Conservation (phyloP, 2,113 vertebrate genomes). For the Dicrurus megarhynchus region DNA sequence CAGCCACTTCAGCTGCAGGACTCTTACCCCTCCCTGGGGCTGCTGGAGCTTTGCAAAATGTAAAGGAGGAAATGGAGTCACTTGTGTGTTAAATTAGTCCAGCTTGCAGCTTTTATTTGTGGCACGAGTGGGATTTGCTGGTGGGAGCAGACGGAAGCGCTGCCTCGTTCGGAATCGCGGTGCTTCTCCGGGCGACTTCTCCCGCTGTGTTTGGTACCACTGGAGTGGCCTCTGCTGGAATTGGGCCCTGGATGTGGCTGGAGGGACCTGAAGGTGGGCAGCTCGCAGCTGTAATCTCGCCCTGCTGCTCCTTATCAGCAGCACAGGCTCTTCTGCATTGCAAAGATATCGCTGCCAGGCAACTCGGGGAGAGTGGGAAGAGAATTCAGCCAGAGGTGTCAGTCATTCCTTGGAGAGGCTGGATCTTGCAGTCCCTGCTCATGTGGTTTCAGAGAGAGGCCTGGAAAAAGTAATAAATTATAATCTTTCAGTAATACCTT, state of each 20-base stretch:
- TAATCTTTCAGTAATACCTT: neutral
- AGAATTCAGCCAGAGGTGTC: conserved; percentile 18
- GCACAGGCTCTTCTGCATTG: conserved; percentile 11
- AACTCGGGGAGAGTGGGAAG: conserved; percentile 34
- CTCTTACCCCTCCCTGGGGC: neutral
- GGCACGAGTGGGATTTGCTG: neutral
- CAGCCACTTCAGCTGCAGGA: neutral
- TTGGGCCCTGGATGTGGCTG: neutral
- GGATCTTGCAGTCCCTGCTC: neutral
- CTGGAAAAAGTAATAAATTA: neutral
- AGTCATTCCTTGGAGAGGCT: neutral
- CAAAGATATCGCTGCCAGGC: conserved; percentile 50
- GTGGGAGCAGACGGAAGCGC: neutral
- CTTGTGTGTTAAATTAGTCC: conserved; percentile 5
- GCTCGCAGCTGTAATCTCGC: neutral
- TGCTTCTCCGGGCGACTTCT: fast-evolving
- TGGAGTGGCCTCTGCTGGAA: neutral
- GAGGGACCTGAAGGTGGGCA: neutral
- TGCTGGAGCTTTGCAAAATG: neutral
- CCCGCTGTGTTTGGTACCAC: neutral
- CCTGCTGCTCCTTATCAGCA: neutral
- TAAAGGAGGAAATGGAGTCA: neutral
- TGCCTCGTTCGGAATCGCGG: fast-evolving
- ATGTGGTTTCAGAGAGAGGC: neutral
- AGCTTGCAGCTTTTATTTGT: neutral